Conservation (phyloP, 1,140 invertebrate species). For the Drosophila tristis region DNA sequence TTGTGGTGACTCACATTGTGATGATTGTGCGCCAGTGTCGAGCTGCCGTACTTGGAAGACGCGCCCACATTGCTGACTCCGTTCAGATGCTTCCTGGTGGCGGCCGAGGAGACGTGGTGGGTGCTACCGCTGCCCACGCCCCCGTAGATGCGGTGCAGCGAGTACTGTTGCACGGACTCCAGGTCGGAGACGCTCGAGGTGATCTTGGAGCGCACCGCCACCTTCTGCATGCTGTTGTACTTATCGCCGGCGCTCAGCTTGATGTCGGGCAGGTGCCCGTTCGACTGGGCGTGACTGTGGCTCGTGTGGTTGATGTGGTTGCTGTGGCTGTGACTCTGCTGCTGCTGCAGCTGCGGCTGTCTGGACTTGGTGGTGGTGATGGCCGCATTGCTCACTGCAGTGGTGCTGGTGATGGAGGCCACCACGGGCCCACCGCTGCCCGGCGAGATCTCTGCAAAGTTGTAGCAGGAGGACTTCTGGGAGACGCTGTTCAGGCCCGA, state of each 20-base stretch:
- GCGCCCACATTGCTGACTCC: slow-evolving; percentile 36
- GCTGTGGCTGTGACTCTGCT: slow-evolving; percentile 35
- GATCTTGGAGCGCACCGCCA: slow-evolving; percentile 81
- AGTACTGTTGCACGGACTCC: slow-evolving; percentile 82
- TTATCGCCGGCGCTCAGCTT: slow-evolving; percentile 80
- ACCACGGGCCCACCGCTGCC: slow-evolving; percentile 69
- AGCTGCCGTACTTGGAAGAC: slow-evolving; percentile 65
- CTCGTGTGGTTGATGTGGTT: slow-evolving; percentile 10
- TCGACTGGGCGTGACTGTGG: slow-evolving; percentile 66
- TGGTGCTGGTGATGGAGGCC: slow-evolving; percentile 79
- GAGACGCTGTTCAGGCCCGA: slow-evolving; percentile 76
- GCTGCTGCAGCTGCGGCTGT: slow-evolving; percentile 47
- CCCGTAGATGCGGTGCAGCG: slow-evolving; percentile 78
- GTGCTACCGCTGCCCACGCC: slow-evolving; percentile 66
- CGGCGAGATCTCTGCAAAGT: slow-evolving; percentile 79
- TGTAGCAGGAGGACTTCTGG: slow-evolving; percentile 82
- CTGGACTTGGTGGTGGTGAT: slow-evolving; percentile 70
- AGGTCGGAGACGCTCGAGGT: slow-evolving; percentile 81
- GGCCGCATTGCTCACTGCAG: slow-evolving; percentile 80
- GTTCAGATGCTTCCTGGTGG: slow-evolving; percentile 73
- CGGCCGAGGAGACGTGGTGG: slow-evolving; percentile 70
- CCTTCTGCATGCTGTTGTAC: slow-evolving; percentile 83
- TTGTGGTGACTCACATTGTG: slow-evolving; percentile 76
- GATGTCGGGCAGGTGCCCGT: slow-evolving; percentile 81
- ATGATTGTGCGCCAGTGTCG: slow-evolving; percentile 71